phyloP scores from a whole-genome alignment of 2,113 vertebrate genomes.

The Mesocricetus auratus region DNA sequence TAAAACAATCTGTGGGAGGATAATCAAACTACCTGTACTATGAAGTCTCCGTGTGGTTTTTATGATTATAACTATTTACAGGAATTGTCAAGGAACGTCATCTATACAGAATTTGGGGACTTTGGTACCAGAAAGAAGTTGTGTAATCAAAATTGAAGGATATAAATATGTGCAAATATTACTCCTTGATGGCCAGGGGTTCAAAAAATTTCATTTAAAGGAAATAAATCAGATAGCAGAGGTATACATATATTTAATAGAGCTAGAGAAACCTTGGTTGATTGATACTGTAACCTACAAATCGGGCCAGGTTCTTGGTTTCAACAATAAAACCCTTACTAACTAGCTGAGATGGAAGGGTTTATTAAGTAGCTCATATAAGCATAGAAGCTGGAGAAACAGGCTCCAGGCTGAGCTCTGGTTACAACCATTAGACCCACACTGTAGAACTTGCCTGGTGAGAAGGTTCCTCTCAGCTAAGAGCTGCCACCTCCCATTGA shows the following conservation, averaged over 20 bases:
- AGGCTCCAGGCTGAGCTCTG: constrained; percentile 31
- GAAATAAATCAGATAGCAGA: constrained; percentile 39
- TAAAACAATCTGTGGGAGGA: not conserved
- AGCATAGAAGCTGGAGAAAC: constrained; percentile 50
- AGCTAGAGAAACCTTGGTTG: constrained; percentile 37
- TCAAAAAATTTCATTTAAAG: constrained; percentile 54
- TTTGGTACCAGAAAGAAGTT: not conserved
- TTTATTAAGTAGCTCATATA: constrained; percentile 41
- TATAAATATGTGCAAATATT: constrained; percentile 51
- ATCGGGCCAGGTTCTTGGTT: constrained; percentile 45
- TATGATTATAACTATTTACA: constrained; percentile 1
- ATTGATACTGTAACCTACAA: constrained; percentile 16
- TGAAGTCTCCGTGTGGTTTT: not conserved
- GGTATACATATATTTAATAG: not conserved
- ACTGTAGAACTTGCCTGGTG: constrained; percentile 33
- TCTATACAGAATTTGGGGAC: not conserved
- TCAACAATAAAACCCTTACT: constrained; percentile 55
- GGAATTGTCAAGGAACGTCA: not conserved
- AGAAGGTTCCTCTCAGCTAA: not conserved
- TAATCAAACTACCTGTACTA: not conserved
- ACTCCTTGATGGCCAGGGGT: constrained; percentile 4
- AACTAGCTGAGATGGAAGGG: constrained; percentile 49
- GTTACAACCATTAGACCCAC: not conserved
- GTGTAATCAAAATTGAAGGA: constrained; percentile 42
- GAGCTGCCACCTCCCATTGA: not conserved